Base-by-base conservation (phyloP, 2,888 invertebrate genomes). In the Hipparchia semele region DNA sequence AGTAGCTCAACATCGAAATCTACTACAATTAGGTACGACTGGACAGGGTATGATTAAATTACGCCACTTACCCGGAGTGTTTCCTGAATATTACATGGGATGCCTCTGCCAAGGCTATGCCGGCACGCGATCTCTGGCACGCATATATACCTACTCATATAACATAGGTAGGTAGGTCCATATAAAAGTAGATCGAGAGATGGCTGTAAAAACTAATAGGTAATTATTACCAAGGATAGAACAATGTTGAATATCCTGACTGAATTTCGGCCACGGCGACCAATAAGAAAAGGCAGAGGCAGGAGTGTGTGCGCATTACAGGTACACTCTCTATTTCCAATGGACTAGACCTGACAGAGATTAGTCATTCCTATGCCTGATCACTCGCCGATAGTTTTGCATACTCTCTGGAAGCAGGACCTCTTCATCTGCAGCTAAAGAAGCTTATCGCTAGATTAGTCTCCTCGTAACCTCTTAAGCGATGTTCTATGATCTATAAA, bases 11-110 rank as follows among this genome's bases (percentile, higher is more conserved):
- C 86, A 87, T 87, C 88, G 84, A 90, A 90, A 88, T 84, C 89
- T 89, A 91, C 89, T 87, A 92, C 91, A 92, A 93, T 92, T 92
- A 93, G 83, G 81, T 92, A 92, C 83, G 81, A 81, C 79, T 84
- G 85, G 89, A 86, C 91, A 92, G 91, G 89, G 86, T 90, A 90
- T 91, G 91, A 94, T 94, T 93, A 94, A 92, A 92, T 92, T 92
- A 92, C 92, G 90, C 90, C 91, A 91, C 88, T 91, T 91, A 90
- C 84, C 84, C 86, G 79, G 86, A 92, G 89, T 92, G 89, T 93
- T 94, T 92, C 93, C 93, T 93, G 92, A 92, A 92, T 92, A 92
- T 93, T 91, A 92, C 88, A 91, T 89, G 90, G 91, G 92, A 93
- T 92, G 92, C 83, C 86, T 90, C 90, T 87, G 84, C 83, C 92